Evolutionary conservation across 2,797 vertebrate genomes (phyloP).

Genomic region (Acanthurus lineatus): DNA sequence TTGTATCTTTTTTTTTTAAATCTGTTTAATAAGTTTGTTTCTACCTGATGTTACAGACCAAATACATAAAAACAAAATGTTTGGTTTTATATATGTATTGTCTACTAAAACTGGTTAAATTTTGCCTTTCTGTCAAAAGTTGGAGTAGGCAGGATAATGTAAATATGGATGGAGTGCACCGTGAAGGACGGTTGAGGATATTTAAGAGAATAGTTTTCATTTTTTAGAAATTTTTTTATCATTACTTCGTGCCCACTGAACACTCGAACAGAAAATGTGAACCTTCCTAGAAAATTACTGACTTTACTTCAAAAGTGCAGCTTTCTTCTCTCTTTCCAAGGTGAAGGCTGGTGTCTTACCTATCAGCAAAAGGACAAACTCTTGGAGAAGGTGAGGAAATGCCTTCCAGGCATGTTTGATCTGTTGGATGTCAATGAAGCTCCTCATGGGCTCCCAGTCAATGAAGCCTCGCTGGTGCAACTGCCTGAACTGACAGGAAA

Average conservation of each 20-base stretch:
- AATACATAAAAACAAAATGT: no score
- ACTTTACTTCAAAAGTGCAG: not conserved
- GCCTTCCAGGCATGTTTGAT: slow-evolving; percentile 69
- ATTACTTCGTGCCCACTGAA: not conserved
- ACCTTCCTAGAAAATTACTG: not conserved
- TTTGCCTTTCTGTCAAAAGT: no score
- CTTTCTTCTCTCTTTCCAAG: slow-evolving; percentile 31
- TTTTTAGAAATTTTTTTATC: not conserved
- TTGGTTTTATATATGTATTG: no score
- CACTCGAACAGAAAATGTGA: slow-evolving; percentile 15
- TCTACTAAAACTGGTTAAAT: no score
- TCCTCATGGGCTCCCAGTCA: slow-evolving; percentile 56
- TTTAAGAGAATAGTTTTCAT: no score
- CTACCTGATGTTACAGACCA: no score
- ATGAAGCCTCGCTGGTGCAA: slow-evolving; percentile 50
- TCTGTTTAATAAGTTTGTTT: no score
- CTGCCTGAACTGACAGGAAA: slow-evolving; percentile 59
- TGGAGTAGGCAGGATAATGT: no score
- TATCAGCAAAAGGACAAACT: slow-evolving; percentile 50
- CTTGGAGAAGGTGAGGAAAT: slow-evolving; percentile 56
- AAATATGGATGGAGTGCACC: no score
- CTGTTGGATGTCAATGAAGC: slow-evolving; percentile 68
- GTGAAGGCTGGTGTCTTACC: slow-evolving; percentile 38
- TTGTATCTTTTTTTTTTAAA: no score
- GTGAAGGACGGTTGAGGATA: no score